Percentiles rank a stretch among this genome's conserved stretches.
phyloP scores from a whole-genome alignment of 2,113 vertebrate genomes.

The Eubucco bourcierii region DNA sequence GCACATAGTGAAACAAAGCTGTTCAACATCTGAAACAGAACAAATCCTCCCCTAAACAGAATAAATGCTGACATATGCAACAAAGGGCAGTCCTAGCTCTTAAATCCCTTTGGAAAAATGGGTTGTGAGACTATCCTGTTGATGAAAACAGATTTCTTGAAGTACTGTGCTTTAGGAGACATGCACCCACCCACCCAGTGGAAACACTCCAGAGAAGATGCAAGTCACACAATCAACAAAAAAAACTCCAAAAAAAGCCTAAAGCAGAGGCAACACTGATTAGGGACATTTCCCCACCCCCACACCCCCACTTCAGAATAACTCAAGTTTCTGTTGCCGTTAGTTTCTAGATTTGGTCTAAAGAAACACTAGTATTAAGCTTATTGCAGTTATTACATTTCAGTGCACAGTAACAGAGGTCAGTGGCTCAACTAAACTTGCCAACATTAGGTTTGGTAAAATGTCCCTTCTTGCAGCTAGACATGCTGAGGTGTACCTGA shows the following conservation, averaged over 20 bases:
- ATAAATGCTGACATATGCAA: not conserved
- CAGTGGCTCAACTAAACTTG: not conserved
- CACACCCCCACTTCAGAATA: not conserved
- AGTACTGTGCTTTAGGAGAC: slow-evolving; percentile 26
- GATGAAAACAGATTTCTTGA: not conserved
- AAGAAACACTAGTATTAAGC: not conserved
- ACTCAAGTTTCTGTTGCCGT: not conserved
- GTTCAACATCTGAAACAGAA: not conserved
- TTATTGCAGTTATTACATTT: slow-evolving; percentile 20
- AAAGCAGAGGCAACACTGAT: not conserved
- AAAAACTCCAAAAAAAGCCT: not conserved
- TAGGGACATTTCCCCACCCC: not conserved
- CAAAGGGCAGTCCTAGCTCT: not conserved
- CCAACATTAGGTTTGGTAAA: not conserved
- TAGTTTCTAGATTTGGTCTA: not conserved
- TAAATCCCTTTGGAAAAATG: not conserved
- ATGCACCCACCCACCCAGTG: rapidly evolving
- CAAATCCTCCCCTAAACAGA: not conserved
- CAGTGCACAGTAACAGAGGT: slow-evolving; percentile 46
- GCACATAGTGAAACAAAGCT: not conserved
- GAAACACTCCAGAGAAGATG: not conserved
- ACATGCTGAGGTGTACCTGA: not conserved
- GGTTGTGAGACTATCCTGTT: not conserved
- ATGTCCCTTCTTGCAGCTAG: not conserved
- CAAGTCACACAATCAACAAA: not conserved